Evolutionary conservation across 2,888 invertebrate species (phyloP), one percentile per base, ranked within the genome.

Genomic region (Uropetala carovei): DNA sequence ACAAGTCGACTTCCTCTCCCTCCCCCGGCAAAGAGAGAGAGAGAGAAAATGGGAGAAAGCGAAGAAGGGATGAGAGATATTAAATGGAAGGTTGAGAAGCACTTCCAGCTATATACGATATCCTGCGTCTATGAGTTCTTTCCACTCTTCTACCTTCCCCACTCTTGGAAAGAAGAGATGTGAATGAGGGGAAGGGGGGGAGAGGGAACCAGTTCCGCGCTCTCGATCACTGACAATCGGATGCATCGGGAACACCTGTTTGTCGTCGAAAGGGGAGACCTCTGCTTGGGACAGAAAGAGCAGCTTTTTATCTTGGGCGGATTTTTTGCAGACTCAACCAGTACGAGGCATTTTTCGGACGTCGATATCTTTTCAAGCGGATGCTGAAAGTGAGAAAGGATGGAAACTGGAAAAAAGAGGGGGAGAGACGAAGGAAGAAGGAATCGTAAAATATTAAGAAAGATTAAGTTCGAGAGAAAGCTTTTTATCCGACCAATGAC

Each of bases 221-320:
- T 89, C 89, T 43, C 64, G 89, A 89, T 68, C 89, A 30, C 60
- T 18, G 89, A 89, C 89, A 89, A 89, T 89, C n/a, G 89, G 64
- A 22, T 43, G 89, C 14, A 60, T 89, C 68, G 14, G 43, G 64
- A 89, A 43, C 89, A 89, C 64, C 89, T 60, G 89, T 30, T 68
- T 27, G 64, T 22, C 14, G 64, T 43, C 43, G 56, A 43, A 43
- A 43, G 43, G 43, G 43, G 43, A 43, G 43, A 43, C 43, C 5
- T 75, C 75, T 27, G 75, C 22, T 75, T 27, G 75, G 75, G 75
- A 75, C 75, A 75, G 22, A 27, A 27, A 27, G 27, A 75, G 9
- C 75, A 11, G 13, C 27, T 75, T 27, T 75, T 75, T 60, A 60
- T 60, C 60, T 75, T 27, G 10, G 22, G 75, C 27, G 22, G 22